phyloP scores from a whole-genome alignment of 1,140 invertebrate species.

The Lepidurus arcticus region DNA sequence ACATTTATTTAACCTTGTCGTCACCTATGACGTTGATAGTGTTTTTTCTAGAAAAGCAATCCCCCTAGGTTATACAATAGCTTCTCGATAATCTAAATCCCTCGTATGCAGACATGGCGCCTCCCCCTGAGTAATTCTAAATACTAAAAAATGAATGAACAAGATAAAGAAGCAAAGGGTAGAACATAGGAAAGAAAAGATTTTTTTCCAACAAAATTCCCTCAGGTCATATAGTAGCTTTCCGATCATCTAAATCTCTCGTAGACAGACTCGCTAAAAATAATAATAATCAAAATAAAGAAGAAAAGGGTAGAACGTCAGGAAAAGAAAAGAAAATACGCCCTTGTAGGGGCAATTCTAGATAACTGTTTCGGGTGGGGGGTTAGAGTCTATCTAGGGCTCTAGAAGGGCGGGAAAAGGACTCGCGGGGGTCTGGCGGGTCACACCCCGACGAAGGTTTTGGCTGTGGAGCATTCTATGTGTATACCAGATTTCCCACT shows the following conservation, averaged over 20 bases:
- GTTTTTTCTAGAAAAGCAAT: neutral
- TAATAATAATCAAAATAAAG: neutral
- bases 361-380: constrained; percentile 5
- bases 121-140: neutral
- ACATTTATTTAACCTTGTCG: no score
- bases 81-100: neutral
- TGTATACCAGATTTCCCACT: constrained; percentile 9
- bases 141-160: no score
- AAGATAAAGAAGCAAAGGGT: neutral
- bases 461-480: neutral
- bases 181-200: neutral
- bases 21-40: neutral
- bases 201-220: neutral
- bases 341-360: constrained; percentile 8
- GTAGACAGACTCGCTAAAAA: neutral
- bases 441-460: neutral
- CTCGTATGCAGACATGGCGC: neutral
- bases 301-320: neutral
- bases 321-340: neutral
- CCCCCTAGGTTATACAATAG: neutral
- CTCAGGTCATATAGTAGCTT: neutral
- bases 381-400: neutral
- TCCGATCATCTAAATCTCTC: neutral
- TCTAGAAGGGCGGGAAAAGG: neutral
- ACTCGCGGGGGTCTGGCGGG: constrained; percentile 2